Evolutionary conservation across 1,140 invertebrate species (phyloP), one percentile per base, ranked within the genome.

Genomic region (Chironomus striatipennis): DNA sequence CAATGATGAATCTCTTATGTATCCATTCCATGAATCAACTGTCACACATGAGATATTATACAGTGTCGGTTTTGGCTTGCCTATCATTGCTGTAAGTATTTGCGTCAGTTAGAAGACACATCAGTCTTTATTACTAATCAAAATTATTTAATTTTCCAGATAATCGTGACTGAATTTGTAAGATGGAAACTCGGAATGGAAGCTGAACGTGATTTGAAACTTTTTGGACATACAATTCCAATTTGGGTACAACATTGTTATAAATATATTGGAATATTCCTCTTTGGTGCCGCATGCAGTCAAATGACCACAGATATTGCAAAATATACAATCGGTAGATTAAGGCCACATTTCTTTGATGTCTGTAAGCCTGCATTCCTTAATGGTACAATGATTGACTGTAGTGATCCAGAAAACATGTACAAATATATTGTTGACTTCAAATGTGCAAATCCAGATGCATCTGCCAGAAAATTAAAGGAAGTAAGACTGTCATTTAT

Each of bases 1-100:
- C 84, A 90, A 96, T 80, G 97, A 99, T 85, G 92, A 97, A 79
- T 94, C 93, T 70, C 87, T 99, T 21, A 89, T 87, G 78, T 93
- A 97, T 83, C 96, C 95, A 5, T 93, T 88, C 79, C 86, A 89
- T 75, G 84, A 86, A 0, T 94, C 92, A 3, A 96, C 94, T 0
- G 90, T 97, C 74, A 89, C 91, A 67, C 93, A 89, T 80, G 81
- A 86, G 77, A 88, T 90, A 84, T 85, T 96, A 8, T 94, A 95
- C 83, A 83, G 92, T 77, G 84, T 91, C 77, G 92, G 92, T 17
- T 79, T 93, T 73, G 86, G 88, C 4, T 82, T 93, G 76, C 93
- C 93, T 73, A 83, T 91, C 76, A 79, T 87, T 74, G 85, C 89
- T 84, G 93, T 95, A 84, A 91, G 90, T 89, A 77, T 34, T n/a